A percentile compares a stretch with the other conserved stretches of the same genome.
These are phyloP conservation scores for Temnothorax longispinosus DNA, from an alignment of 1,140 invertebrate species.

Conservation along the genomic window DNA sequence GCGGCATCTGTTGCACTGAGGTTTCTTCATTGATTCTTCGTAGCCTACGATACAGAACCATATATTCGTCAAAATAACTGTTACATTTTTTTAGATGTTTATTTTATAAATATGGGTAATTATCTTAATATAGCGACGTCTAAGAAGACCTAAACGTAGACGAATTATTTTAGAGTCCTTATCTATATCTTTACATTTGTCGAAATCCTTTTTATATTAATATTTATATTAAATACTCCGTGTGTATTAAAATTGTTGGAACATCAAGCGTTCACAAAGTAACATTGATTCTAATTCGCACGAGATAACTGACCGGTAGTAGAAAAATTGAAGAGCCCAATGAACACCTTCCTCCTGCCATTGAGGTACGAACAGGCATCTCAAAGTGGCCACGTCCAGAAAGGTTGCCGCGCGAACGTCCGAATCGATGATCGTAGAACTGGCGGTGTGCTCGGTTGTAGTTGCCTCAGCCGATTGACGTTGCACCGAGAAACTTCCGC, in stretches of 20 bases:
- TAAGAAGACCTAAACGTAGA: neutral
- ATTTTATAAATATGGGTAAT: neutral
- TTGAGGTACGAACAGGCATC: constrained; percentile 98
- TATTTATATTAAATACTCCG: neutral
- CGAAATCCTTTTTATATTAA: neutral
- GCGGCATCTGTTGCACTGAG: constrained; percentile 90
- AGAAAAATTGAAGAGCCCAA: constrained; percentile 98
- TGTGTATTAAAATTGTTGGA: neutral
- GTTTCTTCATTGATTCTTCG: constrained; percentile 93
- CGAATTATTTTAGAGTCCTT: neutral
- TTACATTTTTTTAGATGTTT: neutral
- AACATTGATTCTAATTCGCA: neutral
- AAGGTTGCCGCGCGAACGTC: constrained; percentile 96
- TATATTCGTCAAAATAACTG: neutral
- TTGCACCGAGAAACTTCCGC: constrained; percentile 64
- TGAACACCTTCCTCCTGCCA: constrained; percentile 99
- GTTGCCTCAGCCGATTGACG: constrained; percentile 68
- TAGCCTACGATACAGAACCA: constrained; percentile 86
- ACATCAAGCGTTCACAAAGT: neutral
- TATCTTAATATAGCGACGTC: neutral
- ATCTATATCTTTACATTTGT: neutral
- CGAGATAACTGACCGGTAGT: constrained; percentile 90
- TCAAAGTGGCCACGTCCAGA: constrained; percentile 97
- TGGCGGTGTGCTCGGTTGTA: constrained; percentile 67
- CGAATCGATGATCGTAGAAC: constrained; percentile 69